A percentile compares a stretch with the other conserved stretches of the same genome.
phyloP scores from a whole-genome alignment of 2,888 invertebrate genomes.

The Idaea dimidiata region DNA sequence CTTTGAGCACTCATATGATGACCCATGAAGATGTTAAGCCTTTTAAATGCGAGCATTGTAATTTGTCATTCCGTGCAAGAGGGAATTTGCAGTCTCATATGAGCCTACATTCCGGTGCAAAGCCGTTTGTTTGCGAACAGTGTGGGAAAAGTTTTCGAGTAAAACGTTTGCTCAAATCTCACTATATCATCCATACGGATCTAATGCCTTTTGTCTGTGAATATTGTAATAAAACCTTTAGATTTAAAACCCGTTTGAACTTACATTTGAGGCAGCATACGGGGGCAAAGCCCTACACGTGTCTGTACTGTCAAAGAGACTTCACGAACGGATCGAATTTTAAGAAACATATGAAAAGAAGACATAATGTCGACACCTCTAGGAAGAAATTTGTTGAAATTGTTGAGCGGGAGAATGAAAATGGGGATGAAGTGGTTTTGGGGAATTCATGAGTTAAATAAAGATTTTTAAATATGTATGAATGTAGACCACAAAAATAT shows the following conservation, averaged over 20 bases:
- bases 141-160: conserved; percentile 71
- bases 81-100: conserved; percentile 68
- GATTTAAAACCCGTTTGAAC: conserved; percentile 70
- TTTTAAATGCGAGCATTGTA: conserved; percentile 68
- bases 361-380: conserved; percentile 70
- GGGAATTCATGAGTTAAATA: conserved; percentile 4
- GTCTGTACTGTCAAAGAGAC: conserved; percentile 64
- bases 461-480: too few relatives aligned
- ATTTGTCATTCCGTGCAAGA: conserved; percentile 63
- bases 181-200: conserved; percentile 73
- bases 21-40: conserved; percentile 68
- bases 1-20: conserved; percentile 64
- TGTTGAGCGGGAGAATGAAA: conserved; percentile 30
- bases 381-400: conserved; percentile 49
- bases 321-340: conserved; percentile 75
- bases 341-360: conserved; percentile 73
- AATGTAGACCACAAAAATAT: too few relatives aligned
- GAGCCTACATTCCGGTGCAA: conserved; percentile 62
- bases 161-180: conserved; percentile 71
- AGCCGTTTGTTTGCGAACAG: conserved; percentile 72
- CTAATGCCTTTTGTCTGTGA: conserved; percentile 67
- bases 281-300: conserved; percentile 68
- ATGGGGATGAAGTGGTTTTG: conserved; percentile 22
- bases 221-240: conserved; percentile 68
- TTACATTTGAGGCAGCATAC: conserved; percentile 72